Percentiles rank a stretch among this genome's conserved stretches.
Evolutionary conservation across 1,140 invertebrate species (phyloP).

Genomic region (Helicoverpa armigera): DNA sequence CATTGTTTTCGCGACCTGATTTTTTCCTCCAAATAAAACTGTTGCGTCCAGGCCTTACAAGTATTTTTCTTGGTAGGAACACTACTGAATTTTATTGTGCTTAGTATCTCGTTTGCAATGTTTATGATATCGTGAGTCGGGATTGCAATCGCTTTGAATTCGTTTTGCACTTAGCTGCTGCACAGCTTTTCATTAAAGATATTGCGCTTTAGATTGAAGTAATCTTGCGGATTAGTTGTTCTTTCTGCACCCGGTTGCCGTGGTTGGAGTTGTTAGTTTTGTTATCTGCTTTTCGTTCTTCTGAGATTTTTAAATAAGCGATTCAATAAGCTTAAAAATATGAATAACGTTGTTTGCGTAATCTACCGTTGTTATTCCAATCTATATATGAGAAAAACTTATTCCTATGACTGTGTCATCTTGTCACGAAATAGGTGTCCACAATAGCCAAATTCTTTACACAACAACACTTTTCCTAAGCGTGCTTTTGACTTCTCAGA

Average conservation of each 20-base stretch:
- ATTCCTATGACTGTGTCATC: too few species aligned
- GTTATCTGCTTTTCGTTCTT: neutral
- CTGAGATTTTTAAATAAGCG: too few species aligned
- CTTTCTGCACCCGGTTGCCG: neutral
- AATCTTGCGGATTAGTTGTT: constrained; percentile 23
- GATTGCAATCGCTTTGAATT: constrained; percentile 40
- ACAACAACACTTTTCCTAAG: neutral
- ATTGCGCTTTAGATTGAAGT: constrained; percentile 35
- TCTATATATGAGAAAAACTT: too few species aligned
- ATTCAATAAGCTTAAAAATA: too few species aligned
- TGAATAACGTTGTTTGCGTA: too few species aligned
- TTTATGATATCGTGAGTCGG: constrained; percentile 37
- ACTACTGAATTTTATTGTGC: constrained; percentile 50
- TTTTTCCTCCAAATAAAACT: constrained; percentile 47
- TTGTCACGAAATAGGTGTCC: too few species aligned
- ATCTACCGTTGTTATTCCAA: too few species aligned
- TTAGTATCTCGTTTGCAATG: constrained; percentile 52
- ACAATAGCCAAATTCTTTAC: neutral
- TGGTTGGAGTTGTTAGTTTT: neutral
- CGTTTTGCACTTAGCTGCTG: constrained; percentile 40
- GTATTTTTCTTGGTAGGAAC: constrained; percentile 42
- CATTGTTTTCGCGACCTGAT: constrained; percentile 50
- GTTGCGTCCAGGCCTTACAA: constrained; percentile 51
- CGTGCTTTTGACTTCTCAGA: neutral
- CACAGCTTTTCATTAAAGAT: constrained; percentile 33